Percentiles rank a stretch among this genome's conserved stretches.
phyloP scores from a whole-genome alignment of 2,113 vertebrate species.

The Merops nubicus region DNA sequence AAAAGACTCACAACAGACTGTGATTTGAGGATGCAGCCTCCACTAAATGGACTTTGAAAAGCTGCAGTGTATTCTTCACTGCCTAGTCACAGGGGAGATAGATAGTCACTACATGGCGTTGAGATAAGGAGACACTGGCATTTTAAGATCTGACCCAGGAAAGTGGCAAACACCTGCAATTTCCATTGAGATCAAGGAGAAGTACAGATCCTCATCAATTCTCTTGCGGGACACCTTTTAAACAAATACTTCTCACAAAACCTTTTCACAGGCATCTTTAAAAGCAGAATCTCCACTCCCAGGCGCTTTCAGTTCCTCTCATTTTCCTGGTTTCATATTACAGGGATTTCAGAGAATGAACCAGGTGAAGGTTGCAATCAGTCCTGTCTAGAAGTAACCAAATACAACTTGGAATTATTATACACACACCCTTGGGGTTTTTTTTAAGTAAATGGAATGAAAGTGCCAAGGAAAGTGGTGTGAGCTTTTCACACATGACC shows the following conservation, averaged over 20 bases:
- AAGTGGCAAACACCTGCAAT: background rate
- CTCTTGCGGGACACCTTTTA: background rate
- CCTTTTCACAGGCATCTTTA: background rate
- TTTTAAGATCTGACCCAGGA: background rate
- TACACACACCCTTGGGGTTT: background rate
- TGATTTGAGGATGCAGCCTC: background rate
- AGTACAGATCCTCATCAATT: background rate
- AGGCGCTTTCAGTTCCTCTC: background rate
- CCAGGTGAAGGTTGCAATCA: background rate
- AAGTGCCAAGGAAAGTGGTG: background rate
- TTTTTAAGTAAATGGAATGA: constrained; percentile 17
- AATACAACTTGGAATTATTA: background rate
- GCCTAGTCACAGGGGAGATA: background rate
- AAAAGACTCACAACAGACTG: background rate
- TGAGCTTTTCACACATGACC: background rate
- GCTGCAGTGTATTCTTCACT: background rate
- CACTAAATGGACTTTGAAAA: background rate
- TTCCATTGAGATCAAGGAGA: background rate
- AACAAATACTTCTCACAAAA: background rate
- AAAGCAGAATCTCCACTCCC: background rate
- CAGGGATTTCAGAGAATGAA: background rate
- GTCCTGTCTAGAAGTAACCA: constrained; percentile 18
- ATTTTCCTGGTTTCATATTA: constrained; percentile 20
- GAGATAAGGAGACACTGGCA: background rate
- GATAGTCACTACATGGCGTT: too few species aligned